Percentiles rank a stretch among this genome's conserved stretches.
These are phyloP conservation scores for Anniella stebbinsi DNA, from an alignment of 2,797 vertebrate genomes.

Conservation along the genomic window DNA sequence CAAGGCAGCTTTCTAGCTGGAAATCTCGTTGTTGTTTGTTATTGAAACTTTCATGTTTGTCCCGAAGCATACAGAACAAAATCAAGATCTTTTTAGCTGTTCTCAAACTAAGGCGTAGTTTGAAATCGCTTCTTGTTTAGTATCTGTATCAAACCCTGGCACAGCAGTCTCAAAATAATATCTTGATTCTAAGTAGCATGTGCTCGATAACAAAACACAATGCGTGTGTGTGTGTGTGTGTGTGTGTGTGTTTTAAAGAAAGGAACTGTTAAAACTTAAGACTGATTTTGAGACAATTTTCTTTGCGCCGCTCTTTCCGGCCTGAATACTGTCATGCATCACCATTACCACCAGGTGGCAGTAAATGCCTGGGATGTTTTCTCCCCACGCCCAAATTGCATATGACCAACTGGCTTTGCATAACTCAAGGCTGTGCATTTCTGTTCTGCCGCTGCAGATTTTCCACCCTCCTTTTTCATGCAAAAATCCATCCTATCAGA, in stretches of 20 bases:
- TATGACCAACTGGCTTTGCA: not conserved
- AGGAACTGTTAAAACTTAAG: not conserved
- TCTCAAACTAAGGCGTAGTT: not conserved
- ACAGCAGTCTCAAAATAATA: not conserved
- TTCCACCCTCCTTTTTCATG: not conserved
- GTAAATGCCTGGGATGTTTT: not conserved
- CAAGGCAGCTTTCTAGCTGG: not conserved
- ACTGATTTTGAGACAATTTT: not conserved
- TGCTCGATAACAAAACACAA: not conserved
- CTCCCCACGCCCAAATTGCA: not conserved
- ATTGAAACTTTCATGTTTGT: not conserved
- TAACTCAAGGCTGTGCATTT: not conserved
- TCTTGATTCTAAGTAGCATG: not conserved
- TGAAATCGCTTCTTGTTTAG: not conserved
- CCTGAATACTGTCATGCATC: not conserved
- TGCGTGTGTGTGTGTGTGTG: too few relatives aligned
- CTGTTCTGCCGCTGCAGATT: not conserved
- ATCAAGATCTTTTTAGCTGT: not conserved
- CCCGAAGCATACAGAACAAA: not conserved
- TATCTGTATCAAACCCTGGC: not conserved
- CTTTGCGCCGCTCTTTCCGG: not conserved
- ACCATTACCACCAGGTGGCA: constrained; percentile 32
- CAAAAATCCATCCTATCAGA: not conserved
- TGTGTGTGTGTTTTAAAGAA: not conserved
- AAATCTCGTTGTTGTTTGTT: not conserved